Evolutionary conservation across 2,113 vertebrate species (phyloP).

Genomic region (Rhagologus leucostigma): DNA sequence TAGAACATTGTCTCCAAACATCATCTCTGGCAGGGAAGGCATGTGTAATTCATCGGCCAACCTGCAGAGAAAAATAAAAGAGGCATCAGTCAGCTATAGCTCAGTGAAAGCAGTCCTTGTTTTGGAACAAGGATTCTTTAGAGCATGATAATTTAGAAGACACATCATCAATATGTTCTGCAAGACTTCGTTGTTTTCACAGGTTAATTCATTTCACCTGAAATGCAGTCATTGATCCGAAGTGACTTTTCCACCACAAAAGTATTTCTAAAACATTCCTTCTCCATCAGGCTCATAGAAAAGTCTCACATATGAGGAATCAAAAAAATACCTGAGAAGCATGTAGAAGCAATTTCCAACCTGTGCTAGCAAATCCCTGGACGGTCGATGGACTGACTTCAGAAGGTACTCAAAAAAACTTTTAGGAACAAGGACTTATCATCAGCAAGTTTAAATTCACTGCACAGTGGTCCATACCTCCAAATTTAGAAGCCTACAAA

Average conservation of each 20-base stretch:
- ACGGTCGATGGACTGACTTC: neutral
- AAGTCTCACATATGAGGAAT: neutral
- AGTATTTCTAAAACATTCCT: neutral
- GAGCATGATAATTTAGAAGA: neutral
- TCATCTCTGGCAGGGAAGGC: conserved; percentile 96
- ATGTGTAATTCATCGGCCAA: conserved; percentile 89
- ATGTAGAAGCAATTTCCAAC: neutral
- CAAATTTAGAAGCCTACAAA: neutral
- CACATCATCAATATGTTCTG: neutral
- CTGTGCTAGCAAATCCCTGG: neutral
- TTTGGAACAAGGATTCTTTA: neutral
- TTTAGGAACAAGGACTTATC: neutral
- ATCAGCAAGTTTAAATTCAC: neutral
- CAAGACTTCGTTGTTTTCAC: neutral
- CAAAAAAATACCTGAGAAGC: neutral
- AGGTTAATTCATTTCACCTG: neutral
- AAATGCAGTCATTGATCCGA: neutral
- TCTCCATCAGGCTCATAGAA: neutral
- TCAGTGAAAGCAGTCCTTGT: neutral
- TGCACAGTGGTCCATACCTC: neutral
- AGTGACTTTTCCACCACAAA: neutral
- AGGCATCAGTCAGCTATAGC: neutral
- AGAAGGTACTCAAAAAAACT: neutral
- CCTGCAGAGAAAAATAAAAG: conserved; percentile 57
- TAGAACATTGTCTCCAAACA: conserved; percentile 94